Conservation (phyloP, 2,888 invertebrate species). For the Pseudeuparius sepicola region DNA sequence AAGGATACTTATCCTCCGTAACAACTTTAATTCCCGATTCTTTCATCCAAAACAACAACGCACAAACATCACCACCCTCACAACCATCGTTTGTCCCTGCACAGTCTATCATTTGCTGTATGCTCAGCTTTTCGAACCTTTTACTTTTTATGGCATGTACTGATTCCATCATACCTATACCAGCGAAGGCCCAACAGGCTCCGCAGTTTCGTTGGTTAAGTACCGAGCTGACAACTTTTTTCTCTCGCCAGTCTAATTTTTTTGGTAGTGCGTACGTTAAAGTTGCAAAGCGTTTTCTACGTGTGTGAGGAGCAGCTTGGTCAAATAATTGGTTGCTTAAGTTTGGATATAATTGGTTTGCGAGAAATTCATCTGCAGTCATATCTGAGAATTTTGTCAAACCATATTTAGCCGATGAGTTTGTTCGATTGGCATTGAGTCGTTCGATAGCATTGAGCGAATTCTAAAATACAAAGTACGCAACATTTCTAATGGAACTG, state of each 20-base stretch:
- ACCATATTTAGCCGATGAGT: slow-evolving; percentile 45
- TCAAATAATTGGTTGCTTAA: no score
- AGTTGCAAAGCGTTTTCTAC: not conserved
- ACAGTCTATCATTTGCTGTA: slow-evolving; percentile 78
- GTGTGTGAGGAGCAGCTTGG: no score
- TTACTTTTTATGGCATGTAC: slow-evolving; percentile 54
- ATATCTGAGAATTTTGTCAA: slow-evolving; percentile 52
- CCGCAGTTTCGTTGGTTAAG: slow-evolving; percentile 68
- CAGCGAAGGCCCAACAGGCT: slow-evolving; percentile 82
- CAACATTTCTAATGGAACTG: slow-evolving; percentile 1
- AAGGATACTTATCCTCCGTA: slow-evolving; percentile 53
- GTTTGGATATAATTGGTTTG: slow-evolving; percentile 22
- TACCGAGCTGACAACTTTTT: slow-evolving; percentile 55
- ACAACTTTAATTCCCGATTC: slow-evolving; percentile 46
- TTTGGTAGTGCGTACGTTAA: slow-evolving; percentile 22
- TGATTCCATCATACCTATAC: slow-evolving; percentile 36
- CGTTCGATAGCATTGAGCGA: slow-evolving; percentile 41
- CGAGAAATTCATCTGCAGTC: slow-evolving; percentile 47
- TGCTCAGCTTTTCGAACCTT: slow-evolving; percentile 52
- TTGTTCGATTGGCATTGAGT: slow-evolving; percentile 38
- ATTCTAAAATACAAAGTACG: slow-evolving; percentile 40
- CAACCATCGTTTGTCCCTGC: slow-evolving; percentile 67
- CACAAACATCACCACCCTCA: slow-evolving; percentile 70
- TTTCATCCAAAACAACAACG: slow-evolving; percentile 63
- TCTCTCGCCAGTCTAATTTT: slow-evolving; percentile 41